Conservation (phyloP, 2,888 invertebrate genomes). For the Deilephila porcellus region DNA sequence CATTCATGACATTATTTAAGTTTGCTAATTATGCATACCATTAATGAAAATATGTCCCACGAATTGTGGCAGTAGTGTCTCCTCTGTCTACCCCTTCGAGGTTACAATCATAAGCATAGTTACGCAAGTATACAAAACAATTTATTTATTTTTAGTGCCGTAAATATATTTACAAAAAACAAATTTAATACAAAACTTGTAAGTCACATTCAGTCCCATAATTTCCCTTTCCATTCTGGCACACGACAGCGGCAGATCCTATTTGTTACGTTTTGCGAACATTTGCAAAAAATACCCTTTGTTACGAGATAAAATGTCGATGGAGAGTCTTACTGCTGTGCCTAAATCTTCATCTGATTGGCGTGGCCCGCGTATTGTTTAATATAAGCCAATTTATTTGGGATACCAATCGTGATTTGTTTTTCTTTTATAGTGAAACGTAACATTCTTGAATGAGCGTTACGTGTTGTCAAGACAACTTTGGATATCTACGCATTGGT, state of each 20-base stretch:
- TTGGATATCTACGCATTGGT: too few relatives aligned
- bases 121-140: too few relatives aligned
- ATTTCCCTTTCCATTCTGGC: background rate
- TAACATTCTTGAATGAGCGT: too few relatives aligned
- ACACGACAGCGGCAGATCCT: background rate
- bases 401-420: slow-evolving; percentile 4
- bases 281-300: slow-evolving; percentile 20
- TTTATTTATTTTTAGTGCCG: too few relatives aligned
- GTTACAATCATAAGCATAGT: too few relatives aligned
- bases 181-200: background rate
- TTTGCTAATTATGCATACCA: too few relatives aligned
- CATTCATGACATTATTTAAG: too few relatives aligned
- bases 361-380: background rate
- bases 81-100: too few relatives aligned
- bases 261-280: background rate
- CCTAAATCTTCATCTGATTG: slow-evolving; percentile 23
- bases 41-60: too few relatives aligned
- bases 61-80: too few relatives aligned
- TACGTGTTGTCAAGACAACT: too few relatives aligned
- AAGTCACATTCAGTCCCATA: background rate
- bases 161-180: background rate
- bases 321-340: background rate
- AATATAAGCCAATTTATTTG: slow-evolving; percentile 8
- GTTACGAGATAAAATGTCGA: slow-evolving; percentile 15
- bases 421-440: background rate